Evolutionary conservation across 2,888 invertebrate species (phyloP).

Genomic region (Teinopalpus imperialis): DNA sequence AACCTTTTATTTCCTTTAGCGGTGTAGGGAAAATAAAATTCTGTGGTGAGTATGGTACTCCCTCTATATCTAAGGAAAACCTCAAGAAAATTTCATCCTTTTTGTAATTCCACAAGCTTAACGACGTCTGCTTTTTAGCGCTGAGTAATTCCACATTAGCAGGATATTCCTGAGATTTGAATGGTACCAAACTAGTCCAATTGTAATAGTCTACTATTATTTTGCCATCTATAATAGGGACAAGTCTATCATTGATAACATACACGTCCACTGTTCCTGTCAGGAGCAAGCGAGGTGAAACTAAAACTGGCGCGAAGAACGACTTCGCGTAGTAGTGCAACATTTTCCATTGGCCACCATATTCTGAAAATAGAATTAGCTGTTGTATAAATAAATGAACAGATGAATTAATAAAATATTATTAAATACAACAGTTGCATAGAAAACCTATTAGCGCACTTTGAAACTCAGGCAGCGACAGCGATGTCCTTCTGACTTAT

Average conservation of each 20-base stretch:
- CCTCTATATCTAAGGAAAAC: slow-evolving; percentile 76
- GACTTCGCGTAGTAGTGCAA: slow-evolving; percentile 93
- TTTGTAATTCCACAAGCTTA: slow-evolving; percentile 46
- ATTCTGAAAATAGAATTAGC: slow-evolving; percentile 79
- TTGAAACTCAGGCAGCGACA: no score
- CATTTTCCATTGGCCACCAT: slow-evolving; percentile 91
- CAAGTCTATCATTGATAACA: slow-evolving; percentile 84
- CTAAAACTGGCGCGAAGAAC: slow-evolving; percentile 91
- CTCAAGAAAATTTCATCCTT: slow-evolving; percentile 58
- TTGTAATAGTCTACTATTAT: slow-evolving; percentile 82
- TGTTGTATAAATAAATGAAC: no score
- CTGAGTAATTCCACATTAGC: slow-evolving; percentile 47
- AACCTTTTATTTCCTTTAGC: slow-evolving; percentile 77
- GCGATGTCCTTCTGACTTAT: no score
- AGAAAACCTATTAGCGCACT: no score
- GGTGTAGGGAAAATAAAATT: slow-evolving; percentile 86
- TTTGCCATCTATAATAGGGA: slow-evolving; percentile 60
- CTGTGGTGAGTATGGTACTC: slow-evolving; percentile 74
- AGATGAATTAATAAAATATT: no score
- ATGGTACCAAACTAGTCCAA: slow-evolving; percentile 76
- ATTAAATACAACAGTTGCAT: no score
- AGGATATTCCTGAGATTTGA: slow-evolving; percentile 45
- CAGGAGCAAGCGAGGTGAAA: slow-evolving; percentile 81
- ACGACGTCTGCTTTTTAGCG: slow-evolving; percentile 49
- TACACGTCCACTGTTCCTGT: slow-evolving; percentile 81